phyloP scores from a whole-genome alignment of 2,797 vertebrate genomes.

The Syndactyla subalaris region DNA sequence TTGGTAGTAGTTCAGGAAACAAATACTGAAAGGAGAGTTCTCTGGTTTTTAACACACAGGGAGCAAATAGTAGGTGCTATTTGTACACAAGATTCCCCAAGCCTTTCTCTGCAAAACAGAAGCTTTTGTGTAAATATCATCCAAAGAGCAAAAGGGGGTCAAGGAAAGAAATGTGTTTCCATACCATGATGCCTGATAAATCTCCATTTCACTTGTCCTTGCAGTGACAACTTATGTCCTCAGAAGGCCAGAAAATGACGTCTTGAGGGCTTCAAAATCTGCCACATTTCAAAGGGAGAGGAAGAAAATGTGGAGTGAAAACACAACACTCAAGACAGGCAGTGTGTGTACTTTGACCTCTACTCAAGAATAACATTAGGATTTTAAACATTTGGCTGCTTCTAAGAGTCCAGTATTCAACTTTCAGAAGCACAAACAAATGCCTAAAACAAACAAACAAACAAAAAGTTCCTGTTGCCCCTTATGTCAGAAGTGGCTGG shows the following conservation, averaged over 20 bases:
- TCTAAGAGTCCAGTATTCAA: background rate
- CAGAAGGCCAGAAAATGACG: background rate
- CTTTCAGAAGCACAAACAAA: background rate
- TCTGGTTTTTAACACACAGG: background rate
- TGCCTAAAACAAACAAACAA: background rate
- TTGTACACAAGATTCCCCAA: background rate
- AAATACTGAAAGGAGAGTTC: background rate
- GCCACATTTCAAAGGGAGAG: background rate
- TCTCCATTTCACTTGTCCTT: background rate
- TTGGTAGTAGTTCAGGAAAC: background rate
- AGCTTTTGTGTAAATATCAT: background rate
- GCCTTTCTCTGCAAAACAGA: background rate
- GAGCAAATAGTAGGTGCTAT: background rate
- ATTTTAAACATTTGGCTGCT: background rate
- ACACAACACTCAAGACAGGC: background rate
- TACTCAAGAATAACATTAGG: background rate
- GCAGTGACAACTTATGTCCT: background rate
- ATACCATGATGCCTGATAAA: background rate
- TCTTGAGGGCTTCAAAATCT: background rate
- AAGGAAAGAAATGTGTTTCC: background rate
- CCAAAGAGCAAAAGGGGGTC: background rate
- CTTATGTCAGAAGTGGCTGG: background rate
- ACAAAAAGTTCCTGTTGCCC: background rate
- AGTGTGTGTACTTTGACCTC: background rate
- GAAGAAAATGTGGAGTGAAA: background rate